A percentile compares a stretch with the other conserved stretches of the same genome.
Conservation (phyloP, 2,113 vertebrate species). For the Syngnathoides biaculeatus region DNA sequence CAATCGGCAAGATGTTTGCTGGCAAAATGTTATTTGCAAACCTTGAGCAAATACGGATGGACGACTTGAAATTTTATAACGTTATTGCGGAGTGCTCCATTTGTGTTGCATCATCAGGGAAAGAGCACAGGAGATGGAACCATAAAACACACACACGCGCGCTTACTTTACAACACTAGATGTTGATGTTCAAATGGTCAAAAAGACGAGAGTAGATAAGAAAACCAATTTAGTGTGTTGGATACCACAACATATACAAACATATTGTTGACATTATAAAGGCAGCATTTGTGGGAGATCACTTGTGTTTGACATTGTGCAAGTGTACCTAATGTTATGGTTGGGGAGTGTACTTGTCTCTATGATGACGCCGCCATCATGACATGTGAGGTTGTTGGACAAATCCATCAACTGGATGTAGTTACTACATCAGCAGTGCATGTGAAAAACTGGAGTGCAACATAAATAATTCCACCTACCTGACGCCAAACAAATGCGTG, state of each 20-base stretch:
- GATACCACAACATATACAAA: too few species aligned
- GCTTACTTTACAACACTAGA: neutral
- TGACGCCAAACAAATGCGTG: neutral
- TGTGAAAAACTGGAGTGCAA: neutral
- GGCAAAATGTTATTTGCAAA: neutral
- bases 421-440: neutral
- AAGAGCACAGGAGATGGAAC: constrained; percentile 28
- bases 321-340: neutral
- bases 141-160: constrained; percentile 41
- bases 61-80: neutral
- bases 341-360: neutral
- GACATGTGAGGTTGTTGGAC: constrained; percentile 1
- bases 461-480: neutral
- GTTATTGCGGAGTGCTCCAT: neutral
- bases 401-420: neutral
- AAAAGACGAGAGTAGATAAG: constrained; percentile 28
- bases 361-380: neutral
- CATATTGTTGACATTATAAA: neutral
- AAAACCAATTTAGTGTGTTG: constrained; percentile 6
- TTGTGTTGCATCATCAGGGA: constrained; percentile 14
- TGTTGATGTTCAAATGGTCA: constrained; percentile 18
- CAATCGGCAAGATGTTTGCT: neutral
- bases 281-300: neutral
- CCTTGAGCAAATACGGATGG: neutral
- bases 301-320: neutral